Base-by-base conservation (phyloP, 1,140 invertebrate species). In the Lasioglossum baleicum region DNA sequence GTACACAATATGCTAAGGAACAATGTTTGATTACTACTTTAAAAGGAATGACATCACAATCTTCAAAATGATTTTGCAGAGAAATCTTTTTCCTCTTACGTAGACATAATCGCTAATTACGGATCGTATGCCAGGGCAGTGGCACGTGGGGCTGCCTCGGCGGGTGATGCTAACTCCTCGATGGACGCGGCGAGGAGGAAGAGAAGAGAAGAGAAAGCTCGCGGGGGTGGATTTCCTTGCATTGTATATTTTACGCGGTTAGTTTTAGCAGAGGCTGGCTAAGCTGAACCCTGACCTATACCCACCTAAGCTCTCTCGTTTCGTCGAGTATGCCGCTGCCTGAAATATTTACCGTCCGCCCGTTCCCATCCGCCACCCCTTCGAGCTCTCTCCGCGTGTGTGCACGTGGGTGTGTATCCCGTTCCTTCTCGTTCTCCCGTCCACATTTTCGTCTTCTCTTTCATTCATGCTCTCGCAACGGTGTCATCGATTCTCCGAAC, bases 331-430 rank as follows among this genome's bases (percentile, higher is more conserved):
- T 75, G 61, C 67, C 73, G 40, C 56, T 58, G 73, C 68, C 56
- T 86, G 77, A 87, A 86, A 86, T 86, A 86, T 88, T 87, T 66
- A 84, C 56, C 48, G 31, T 69, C 76, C 63, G 31, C 56, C 65
- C 60, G 51, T 35, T 61, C 76, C 31, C 60, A 44, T 6, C 65
- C 63, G 10, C 31, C 75, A 7, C 15, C 63, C 22, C 58, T 74
- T 58, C 44, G 20, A 8, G 48, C 58, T 72, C 48, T 72, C 48
- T 48, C 10, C 42, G 42, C 42, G 42, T 44, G 42, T 48, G 8
- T 11, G 44, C 3, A n/a, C 26, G 11, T 31, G 69, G 20, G 22
- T 26, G 44, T 13, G 44, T 8, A 11, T 40, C 31, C 35, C 31
- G 8, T 20, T 15, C 15, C 4, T 15, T 63, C 20, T 26, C 26